Base-by-base conservation (phyloP, 2,113 vertebrate species). In the Mobula hypostoma region DNA sequence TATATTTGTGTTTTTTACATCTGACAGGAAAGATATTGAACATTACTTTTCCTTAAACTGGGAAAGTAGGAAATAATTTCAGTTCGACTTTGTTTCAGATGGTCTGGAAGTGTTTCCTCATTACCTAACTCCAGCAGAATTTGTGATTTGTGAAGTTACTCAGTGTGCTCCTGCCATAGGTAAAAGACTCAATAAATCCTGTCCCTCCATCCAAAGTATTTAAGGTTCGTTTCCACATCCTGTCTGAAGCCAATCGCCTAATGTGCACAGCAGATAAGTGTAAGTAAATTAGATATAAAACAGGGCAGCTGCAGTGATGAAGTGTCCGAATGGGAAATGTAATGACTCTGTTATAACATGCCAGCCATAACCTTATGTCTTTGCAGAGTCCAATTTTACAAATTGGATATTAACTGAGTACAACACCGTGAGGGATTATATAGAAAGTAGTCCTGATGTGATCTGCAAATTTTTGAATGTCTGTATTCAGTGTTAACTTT, bases 381-480 rank as follows among this genome's bases (percentile, higher is more conserved):
- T 72, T 32, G 17, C 88, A 92, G 66, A 92, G 88, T 70, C 88
- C 88, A 72, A 70, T 72, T 92, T 92, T 92, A 70, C 66, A 92
- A 88, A 88, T 88, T 88, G 85, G 85, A 88, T 88, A 88, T 88
- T 88, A 88, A 92, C 32, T 92, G 88, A 92, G 58, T 70, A 72
- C 66, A 72, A 72, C 32, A 24, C 66, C 19, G 88, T 72, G 63
- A 92, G 66, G 66, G 66, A 88, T 63, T 88, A 61, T 88, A 88
- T 88, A 88, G 83, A 92, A 92, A 92, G 66, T 40, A 92, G 88
- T 40, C 32, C 66, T 92, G 88, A 92, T 92, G 32, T 70, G 66
- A 72, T 79, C 88, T 36, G 0, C 87, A 94, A 27, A 96, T 95
- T 94, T 94, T 95, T 83, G 76, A 56, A 95, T 95, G 87, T 82